A percentile compares a stretch with the other conserved stretches of the same genome.
phyloP scores from a whole-genome alignment of 2,888 invertebrate genomes.

The Melinaea menophilus region DNA sequence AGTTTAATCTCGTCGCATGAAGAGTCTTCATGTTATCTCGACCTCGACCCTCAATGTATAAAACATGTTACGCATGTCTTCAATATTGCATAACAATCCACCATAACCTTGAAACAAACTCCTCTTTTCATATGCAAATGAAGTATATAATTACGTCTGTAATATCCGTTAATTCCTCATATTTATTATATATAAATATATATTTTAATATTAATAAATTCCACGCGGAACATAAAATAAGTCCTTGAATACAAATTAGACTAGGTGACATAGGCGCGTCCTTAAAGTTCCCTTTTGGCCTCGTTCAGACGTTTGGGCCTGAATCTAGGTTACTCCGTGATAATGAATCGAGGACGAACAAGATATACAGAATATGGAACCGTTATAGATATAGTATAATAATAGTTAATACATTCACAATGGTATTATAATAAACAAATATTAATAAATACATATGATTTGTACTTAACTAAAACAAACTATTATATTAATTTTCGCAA shows the following conservation, averaged over 20 bases:
- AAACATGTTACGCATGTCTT: slow-evolving; percentile 30
- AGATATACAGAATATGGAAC: slow-evolving; percentile 30
- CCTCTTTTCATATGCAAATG: background rate
- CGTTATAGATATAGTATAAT: slow-evolving; percentile 7
- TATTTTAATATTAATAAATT: background rate
- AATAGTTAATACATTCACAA: no score
- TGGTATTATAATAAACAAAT: no score
- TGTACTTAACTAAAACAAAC: no score
- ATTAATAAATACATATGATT: no score
- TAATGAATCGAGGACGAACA: slow-evolving; percentile 46
- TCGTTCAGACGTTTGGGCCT: slow-evolving; percentile 54
- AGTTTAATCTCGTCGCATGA: background rate
- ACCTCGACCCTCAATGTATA: slow-evolving; percentile 34
- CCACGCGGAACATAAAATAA: slow-evolving; percentile 2
- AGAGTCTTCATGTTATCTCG: slow-evolving; percentile 12
- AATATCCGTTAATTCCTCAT: background rate
- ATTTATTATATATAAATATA: background rate
- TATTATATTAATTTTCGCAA: no score
- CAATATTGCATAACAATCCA: slow-evolving; percentile 27
- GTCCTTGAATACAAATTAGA: slow-evolving; percentile 22
- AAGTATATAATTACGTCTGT: background rate
- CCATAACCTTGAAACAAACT: background rate
- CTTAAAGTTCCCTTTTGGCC: slow-evolving; percentile 41
- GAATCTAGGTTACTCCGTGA: slow-evolving; percentile 54
- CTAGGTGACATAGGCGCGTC: slow-evolving; percentile 26